Conservation (phyloP, 1,140 invertebrate genomes). For the Phocides pigmalion region DNA sequence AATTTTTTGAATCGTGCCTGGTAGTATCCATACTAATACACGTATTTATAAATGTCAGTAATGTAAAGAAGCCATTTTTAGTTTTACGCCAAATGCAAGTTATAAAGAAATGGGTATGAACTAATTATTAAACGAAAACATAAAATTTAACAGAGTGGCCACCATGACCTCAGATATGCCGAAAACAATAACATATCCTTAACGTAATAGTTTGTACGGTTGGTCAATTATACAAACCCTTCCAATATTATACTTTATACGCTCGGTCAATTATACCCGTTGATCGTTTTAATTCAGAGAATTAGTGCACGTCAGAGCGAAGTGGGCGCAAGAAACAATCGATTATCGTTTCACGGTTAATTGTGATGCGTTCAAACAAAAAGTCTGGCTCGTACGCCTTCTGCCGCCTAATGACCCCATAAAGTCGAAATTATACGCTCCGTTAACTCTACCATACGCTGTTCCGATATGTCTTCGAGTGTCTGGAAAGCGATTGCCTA, state of each 20-base stretch:
- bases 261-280: conserved; percentile 16
- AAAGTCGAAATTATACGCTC: conserved; percentile 77
- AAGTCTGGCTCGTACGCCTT: conserved; percentile 59
- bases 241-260: conserved; percentile 5
- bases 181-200: neutral
- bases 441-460: conserved; percentile 55
- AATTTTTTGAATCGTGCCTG: too few species aligned
- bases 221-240: conserved; percentile 27
- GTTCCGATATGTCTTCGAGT: neutral
- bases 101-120: too few species aligned
- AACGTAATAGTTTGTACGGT: conserved; percentile 20
- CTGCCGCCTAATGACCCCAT: conserved; percentile 74
- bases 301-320: conserved; percentile 54
- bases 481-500: neutral
- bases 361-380: conserved; percentile 69
- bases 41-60: too few species aligned
- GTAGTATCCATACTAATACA: too few species aligned
- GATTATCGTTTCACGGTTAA: conserved; percentile 79
- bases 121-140: too few species aligned
- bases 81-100: too few species aligned
- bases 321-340: conserved; percentile 68
- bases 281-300: conserved; percentile 45
- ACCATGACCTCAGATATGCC: neutral
- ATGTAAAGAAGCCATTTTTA: too few species aligned
- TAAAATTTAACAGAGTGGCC: too few species aligned